Evolutionary conservation across 2,113 vertebrate species (phyloP).

Genomic region (Eublepharis macularius): DNA sequence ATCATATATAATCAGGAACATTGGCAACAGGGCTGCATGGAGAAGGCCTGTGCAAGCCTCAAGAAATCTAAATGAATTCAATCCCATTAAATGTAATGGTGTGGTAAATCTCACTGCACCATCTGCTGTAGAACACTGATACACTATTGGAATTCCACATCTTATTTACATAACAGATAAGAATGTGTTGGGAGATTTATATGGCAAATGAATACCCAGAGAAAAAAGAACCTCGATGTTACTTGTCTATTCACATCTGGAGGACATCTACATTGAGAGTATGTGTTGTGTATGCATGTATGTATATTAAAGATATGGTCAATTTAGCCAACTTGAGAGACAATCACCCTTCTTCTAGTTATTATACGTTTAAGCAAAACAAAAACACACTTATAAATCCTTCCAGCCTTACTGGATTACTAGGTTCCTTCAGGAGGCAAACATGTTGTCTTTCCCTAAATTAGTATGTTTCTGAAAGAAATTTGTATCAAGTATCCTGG

Average conservation of each 20-base stretch:
- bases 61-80: conserved; percentile 87
- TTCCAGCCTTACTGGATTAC: conserved; percentile 23
- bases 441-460: conserved; percentile 48
- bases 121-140: conserved; percentile 81
- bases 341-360: conserved; percentile 58
- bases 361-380: conserved; percentile 49
- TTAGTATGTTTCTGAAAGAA: conserved; percentile 48
- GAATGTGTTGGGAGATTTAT: conserved; percentile 82
- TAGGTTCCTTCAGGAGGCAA: conserved; percentile 49
- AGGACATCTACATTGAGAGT: conserved; percentile 70
- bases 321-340: conserved; percentile 59
- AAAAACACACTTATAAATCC: conserved; percentile 33
- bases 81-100: conserved; percentile 87
- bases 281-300: conserved; percentile 22
- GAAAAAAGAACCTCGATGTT: conserved; percentile 74
- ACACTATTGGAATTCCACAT: conserved; percentile 85
- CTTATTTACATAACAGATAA: conserved; percentile 88
- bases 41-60: conserved; percentile 82
- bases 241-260: conserved; percentile 75
- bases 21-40: conserved; percentile 74
- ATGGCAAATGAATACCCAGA: conserved; percentile 73
- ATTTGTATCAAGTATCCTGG: neutral
- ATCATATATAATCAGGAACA: conserved; percentile 82
- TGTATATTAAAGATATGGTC: conserved; percentile 63
- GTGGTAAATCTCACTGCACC: conserved; percentile 86